These are phyloP conservation scores for Andrena bicolor DNA, from an alignment of 2,888 invertebrate genomes.

Conservation along the genomic window DNA sequence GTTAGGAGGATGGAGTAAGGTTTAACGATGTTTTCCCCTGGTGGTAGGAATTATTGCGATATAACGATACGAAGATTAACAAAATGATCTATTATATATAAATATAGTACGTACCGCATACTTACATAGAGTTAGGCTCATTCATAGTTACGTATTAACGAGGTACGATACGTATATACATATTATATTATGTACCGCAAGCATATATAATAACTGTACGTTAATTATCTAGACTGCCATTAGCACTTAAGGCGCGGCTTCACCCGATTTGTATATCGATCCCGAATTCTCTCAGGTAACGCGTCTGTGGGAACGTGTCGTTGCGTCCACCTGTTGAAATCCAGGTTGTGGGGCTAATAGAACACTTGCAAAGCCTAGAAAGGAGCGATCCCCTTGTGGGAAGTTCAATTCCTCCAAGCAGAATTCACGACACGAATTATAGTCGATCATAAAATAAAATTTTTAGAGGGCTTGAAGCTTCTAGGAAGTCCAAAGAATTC, in stretches of 20 bases:
- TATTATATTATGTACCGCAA: constrained; percentile 33
- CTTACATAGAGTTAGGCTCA: constrained; percentile 67
- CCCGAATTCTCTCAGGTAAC: constrained; percentile 72
- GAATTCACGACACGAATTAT: no score
- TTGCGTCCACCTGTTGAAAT: constrained; percentile 22
- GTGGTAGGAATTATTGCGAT: constrained; percentile 77
- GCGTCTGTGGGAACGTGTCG: constrained; percentile 34
- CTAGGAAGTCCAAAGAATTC: no score
- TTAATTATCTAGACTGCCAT: constrained; percentile 70
- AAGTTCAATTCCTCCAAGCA: no score
- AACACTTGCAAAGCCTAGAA: no score
- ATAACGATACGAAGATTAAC: constrained; percentile 74
- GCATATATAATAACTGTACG: constrained; percentile 55
- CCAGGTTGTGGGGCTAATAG: no score
- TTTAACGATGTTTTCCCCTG: constrained; percentile 83
- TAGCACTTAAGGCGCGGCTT: constrained; percentile 72
- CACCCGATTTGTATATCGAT: constrained; percentile 54
- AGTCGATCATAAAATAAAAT: no score
- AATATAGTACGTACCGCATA: constrained; percentile 74
- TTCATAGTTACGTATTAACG: constrained; percentile 61
- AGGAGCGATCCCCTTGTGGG: no score
- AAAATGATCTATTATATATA: constrained; percentile 75
- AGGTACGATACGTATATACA: constrained; percentile 57
- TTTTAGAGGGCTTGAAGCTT: no score
- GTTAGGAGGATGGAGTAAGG: constrained; percentile 75